Evolutionary conservation across 2,888 invertebrate species (phyloP).

Genomic region (Papilio elwesi): DNA sequence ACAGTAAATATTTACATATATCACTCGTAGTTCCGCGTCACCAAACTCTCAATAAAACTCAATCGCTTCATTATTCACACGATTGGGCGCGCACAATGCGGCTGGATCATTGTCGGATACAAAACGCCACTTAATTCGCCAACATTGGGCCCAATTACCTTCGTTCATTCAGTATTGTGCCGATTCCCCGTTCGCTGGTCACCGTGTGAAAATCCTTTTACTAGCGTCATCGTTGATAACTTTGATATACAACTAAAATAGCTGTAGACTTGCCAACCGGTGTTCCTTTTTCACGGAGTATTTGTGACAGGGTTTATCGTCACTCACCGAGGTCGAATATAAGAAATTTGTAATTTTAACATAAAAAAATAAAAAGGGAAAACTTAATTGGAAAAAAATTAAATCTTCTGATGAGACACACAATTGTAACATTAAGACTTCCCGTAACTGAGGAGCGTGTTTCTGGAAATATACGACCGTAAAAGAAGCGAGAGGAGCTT

Average conservation of each 20-base stretch:
- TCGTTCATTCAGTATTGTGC: slow-evolving; percentile 20
- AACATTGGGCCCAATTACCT: slow-evolving; percentile 38
- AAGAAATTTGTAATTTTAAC: no score
- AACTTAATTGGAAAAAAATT: no score
- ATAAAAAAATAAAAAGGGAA: no score
- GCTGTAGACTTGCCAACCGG: no score
- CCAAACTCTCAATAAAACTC: slow-evolving; percentile 25
- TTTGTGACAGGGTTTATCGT: no score
- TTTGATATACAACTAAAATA: background rate
- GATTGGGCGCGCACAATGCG: slow-evolving; percentile 31
- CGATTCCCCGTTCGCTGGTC: slow-evolving; percentile 35
- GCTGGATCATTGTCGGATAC: slow-evolving; percentile 31
- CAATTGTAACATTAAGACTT: no score
- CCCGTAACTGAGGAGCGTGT: no score
- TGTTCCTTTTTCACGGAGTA: no score
- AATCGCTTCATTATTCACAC: slow-evolving; percentile 36
- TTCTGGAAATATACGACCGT: no score
- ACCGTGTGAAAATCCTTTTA: slow-evolving; percentile 42
- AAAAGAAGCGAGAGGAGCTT: no score
- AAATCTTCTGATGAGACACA: no score
- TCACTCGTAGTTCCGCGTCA: slow-evolving; percentile 22
- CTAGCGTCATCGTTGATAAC: slow-evolving; percentile 12
- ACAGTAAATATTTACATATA: slow-evolving; percentile 17
- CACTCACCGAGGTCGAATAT: no score
- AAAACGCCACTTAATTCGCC: slow-evolving; percentile 42